Evolutionary conservation across 2,888 invertebrate species (phyloP).

Genomic region (Drosophila incognita): DNA sequence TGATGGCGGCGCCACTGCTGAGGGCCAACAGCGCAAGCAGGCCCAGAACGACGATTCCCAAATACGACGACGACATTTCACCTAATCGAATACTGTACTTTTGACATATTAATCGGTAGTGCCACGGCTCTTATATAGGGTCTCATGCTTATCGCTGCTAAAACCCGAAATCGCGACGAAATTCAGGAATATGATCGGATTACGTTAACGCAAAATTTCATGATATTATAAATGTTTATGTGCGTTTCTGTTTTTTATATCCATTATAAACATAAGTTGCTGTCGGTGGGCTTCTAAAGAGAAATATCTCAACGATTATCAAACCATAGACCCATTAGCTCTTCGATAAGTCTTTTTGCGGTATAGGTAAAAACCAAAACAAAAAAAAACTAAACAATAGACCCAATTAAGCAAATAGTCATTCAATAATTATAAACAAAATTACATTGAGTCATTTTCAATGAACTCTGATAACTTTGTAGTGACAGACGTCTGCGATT

Average conservation of each 20-base stretch:
- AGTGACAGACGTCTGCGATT: constrained; percentile 15
- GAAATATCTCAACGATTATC: constrained; percentile 42
- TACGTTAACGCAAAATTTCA: constrained; percentile 54
- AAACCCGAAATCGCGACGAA: constrained; percentile 37
- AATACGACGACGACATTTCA: constrained; percentile 42
- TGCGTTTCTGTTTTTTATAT: constrained; percentile 65
- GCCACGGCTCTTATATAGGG: constrained; percentile 46
- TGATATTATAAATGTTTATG: constrained; percentile 69
- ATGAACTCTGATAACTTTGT: constrained; percentile 31
- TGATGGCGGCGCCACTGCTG: constrained; percentile 38
- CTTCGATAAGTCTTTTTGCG: constrained; percentile 56
- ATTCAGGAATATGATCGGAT: constrained; percentile 60
- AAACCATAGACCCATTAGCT: constrained; percentile 40
- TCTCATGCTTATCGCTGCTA: constrained; percentile 54
- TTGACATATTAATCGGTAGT: constrained; percentile 11
- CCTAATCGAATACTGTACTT: constrained; percentile 9
- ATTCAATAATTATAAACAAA: not conserved
- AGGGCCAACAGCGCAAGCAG: constrained; percentile 34
- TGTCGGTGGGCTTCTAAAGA: constrained; percentile 70
- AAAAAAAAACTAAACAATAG: not conserved
- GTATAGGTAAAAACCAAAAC: not conserved
- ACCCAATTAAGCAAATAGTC: not conserved
- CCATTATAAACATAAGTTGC: constrained; percentile 71
- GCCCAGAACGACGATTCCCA: constrained; percentile 43
- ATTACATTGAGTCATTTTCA: constrained; percentile 20